Base-by-base conservation (phyloP, 2,888 invertebrate genomes). In the Diaprepes abbreviatus region DNA sequence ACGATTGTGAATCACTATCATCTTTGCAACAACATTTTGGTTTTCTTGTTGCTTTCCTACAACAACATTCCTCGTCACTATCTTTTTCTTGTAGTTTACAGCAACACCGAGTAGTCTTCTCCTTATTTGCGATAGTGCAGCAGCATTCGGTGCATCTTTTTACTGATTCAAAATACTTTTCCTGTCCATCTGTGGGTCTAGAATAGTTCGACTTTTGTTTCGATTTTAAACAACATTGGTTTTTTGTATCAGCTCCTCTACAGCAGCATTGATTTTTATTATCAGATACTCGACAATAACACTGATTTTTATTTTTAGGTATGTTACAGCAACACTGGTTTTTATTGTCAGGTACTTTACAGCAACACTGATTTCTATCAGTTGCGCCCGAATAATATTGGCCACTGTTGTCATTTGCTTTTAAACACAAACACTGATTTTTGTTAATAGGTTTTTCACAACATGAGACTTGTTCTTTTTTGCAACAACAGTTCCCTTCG, bases 11-110 rank as follows among this genome's bases (percentile, higher is more conserved):
- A 28, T 59, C 59, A 17, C 17, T 54, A 10, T 52, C 28, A 12
- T 50, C 14, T n/a, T n/a, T n/a, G 38, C 66, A 66, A 45, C 62
- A 66, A 31, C 60, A 66, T 10, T 24, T 62, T 6, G 50, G 45
- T 10, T 21, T 9, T 7, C 14, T 45, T 31, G 17, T 19, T 12
- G 40, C 45, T 63, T 40, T 40, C 3, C 9, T 33, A 31, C 66
- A 66, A 17, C 57, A 57, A 24, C 57, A 45, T 14, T 38, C 19
- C 31, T 52, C 62, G 9, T 62, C 28, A 17, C 21, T 36, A n/a
- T 35, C 10, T 14, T 24, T 12, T 1, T 16, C 50, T 17, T 50
- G 50, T 43, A 33, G 52, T 1, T 17, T 36, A 14, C 58, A 48
- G 16, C 58, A 63, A 35, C 63, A 63, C 3, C 7, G 33, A n/a